Percentiles rank a stretch among this genome's conserved stretches.
These are phyloP conservation scores for Scaptomyza hsui DNA, from an alignment of 1,140 invertebrate species.

Conservation along the genomic window DNA sequence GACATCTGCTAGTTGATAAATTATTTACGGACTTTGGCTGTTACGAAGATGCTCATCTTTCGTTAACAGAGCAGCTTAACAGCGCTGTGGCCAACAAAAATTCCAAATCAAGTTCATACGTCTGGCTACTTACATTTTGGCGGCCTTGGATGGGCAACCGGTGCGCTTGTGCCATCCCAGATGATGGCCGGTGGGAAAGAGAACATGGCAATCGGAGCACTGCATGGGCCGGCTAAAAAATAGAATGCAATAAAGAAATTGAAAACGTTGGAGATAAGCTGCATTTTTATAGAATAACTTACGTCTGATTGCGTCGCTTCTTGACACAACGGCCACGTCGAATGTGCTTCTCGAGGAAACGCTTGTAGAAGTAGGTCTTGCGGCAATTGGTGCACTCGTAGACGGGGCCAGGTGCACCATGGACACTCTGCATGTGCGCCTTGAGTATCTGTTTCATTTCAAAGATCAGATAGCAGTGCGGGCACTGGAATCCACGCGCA, in stretches of 20 bases:
- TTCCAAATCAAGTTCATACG: too few species aligned
- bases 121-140: conserved; percentile 68
- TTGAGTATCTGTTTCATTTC: conserved; percentile 82
- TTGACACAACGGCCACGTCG: conserved; percentile 82
- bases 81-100: too few species aligned
- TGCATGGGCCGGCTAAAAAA: conserved; percentile 75
- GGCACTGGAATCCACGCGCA: conserved; percentile 70
- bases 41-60: too few species aligned
- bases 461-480: conserved; percentile 76
- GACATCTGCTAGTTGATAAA: too few species aligned
- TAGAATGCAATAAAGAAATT: neutral
- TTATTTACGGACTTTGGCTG: too few species aligned
- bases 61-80: too few species aligned
- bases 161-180: conserved; percentile 83
- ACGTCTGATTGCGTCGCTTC: conserved; percentile 82
- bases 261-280: too few species aligned
- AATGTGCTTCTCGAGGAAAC: conserved; percentile 81
- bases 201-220: conserved; percentile 80
- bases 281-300: too few species aligned
- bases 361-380: conserved; percentile 82
- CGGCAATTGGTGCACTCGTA: conserved; percentile 82
- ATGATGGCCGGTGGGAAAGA: conserved; percentile 82
- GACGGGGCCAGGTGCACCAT: conserved; percentile 72
- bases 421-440: conserved; percentile 80
- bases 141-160: conserved; percentile 78